Evolutionary conservation across 2,113 vertebrate species (phyloP).

Genomic region (Loxodonta africana): DNA sequence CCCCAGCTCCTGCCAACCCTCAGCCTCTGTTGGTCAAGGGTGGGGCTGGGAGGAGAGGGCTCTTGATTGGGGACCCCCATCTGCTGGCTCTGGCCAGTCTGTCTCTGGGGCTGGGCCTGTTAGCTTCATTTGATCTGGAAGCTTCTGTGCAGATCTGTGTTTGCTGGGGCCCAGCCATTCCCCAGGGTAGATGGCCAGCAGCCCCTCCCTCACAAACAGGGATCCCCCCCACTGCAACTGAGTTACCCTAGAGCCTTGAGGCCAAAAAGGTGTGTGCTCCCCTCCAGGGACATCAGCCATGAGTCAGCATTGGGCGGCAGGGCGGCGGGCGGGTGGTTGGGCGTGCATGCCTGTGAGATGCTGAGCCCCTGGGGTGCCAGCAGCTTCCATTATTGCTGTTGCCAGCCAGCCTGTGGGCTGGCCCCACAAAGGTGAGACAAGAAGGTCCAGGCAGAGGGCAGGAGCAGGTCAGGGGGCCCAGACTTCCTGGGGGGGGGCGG

Average conservation of each 20-base stretch:
- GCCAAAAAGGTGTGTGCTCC: background rate
- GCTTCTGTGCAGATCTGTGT: background rate
- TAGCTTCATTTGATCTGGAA: background rate
- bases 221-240: background rate
- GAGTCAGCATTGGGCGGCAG: conserved; percentile 51
- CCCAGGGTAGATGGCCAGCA: background rate
- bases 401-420: background rate
- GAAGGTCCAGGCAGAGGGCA: background rate
- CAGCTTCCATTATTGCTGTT: background rate
- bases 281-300: background rate
- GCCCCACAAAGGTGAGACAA: background rate
- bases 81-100: background rate
- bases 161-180: background rate
- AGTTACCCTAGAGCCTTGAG: background rate
- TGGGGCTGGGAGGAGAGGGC: background rate
- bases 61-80: background rate
- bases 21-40: background rate
- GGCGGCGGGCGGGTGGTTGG: background rate
- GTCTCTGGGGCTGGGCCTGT: background rate
- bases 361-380: background rate
- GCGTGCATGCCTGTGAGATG: background rate
- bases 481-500: background rate
- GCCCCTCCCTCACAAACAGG: background rate
- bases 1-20: background rate
- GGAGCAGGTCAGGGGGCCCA: background rate